phyloP scores from a whole-genome alignment of 1,140 invertebrate species.

The Dendroctonus ponderosae region DNA sequence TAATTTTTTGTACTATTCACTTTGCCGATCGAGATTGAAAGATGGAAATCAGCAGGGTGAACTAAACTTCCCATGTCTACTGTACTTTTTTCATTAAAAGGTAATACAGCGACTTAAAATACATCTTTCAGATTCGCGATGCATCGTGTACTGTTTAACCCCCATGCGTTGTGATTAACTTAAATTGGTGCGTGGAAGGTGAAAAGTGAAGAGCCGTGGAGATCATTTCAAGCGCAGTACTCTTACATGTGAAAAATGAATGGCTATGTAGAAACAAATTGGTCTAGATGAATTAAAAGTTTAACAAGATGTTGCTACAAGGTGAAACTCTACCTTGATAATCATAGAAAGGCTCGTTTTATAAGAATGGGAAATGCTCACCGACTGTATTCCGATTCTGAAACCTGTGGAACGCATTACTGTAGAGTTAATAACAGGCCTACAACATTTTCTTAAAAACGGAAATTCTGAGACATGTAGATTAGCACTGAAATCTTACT shows the following conservation, averaged over 20 bases:
- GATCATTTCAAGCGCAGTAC: constrained; percentile 7
- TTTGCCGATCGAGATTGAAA: too few relatives aligned
- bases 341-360: constrained; percentile 43
- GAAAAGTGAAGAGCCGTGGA: too few relatives aligned
- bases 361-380: constrained; percentile 10
- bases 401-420: constrained; percentile 31
- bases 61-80: too few relatives aligned
- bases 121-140: too few relatives aligned
- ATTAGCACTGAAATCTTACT: neutral
- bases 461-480: neutral
- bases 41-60: too few relatives aligned
- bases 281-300: constrained; percentile 36
- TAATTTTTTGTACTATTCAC: too few relatives aligned
- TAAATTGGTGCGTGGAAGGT: too few relatives aligned
- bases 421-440: constrained; percentile 34
- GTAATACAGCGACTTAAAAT: too few relatives aligned
- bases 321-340: constrained; percentile 46
- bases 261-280: constrained; percentile 35
- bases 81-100: too few relatives aligned
- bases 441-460: constrained; percentile 38
- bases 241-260: constrained; percentile 34
- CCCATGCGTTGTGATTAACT: too few relatives aligned
- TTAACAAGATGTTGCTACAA: constrained; percentile 44
- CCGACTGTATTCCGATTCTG: constrained; percentile 18
- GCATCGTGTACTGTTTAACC: too few relatives aligned